Conservation (phyloP, 2,113 vertebrate genomes). For the Pica pica region DNA sequence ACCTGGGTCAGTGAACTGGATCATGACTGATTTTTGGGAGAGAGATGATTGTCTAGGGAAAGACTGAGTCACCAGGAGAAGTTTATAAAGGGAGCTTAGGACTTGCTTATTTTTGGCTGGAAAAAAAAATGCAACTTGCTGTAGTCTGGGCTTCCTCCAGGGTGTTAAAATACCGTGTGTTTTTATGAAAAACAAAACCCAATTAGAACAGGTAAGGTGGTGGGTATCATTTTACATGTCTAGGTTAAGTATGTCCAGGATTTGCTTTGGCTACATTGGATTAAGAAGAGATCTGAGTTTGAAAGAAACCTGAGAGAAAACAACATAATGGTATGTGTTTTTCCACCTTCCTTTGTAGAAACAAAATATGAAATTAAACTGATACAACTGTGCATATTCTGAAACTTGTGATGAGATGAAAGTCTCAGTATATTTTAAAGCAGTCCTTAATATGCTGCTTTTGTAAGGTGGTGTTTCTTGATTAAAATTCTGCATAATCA, state of each 20-base stretch:
- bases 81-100: background rate
- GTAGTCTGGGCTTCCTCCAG: background rate
- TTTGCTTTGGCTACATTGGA: background rate
- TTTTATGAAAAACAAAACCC: background rate
- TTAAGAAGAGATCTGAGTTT: background rate
- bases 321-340: background rate
- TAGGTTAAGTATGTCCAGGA: background rate
- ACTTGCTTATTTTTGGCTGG: background rate
- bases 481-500: background rate
- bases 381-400: background rate
- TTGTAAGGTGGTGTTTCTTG: background rate
- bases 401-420: background rate
- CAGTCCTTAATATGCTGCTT: background rate
- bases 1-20: background rate
- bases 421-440: background rate
- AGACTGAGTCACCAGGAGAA: rapidly evolving
- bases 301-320: background rate
- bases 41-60: background rate
- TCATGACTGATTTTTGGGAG: background rate
- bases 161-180: background rate
- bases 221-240: background rate
- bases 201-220: background rate
- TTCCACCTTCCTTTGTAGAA: background rate
- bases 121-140: background rate
- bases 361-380: background rate